Evolutionary conservation across 2,888 invertebrate species (phyloP).

Genomic region (Patella pellucida): DNA sequence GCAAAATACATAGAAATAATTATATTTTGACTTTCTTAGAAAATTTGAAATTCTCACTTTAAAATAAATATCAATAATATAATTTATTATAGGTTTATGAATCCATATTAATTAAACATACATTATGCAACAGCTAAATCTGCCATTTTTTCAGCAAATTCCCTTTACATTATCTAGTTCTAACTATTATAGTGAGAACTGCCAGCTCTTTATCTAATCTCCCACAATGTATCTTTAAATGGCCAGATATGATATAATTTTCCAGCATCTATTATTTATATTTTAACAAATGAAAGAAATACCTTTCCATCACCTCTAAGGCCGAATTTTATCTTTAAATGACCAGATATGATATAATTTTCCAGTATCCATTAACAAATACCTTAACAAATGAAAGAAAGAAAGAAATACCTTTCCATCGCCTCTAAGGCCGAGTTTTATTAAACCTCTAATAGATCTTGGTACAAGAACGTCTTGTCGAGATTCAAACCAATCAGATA

Average conservation of each 20-base stretch:
- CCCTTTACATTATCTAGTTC: too few species aligned
- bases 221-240: conserved; percentile 3
- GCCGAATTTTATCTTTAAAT: conserved; percentile 74
- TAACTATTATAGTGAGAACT: too few species aligned
- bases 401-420: conserved; percentile 66
- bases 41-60: too few species aligned
- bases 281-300: background rate
- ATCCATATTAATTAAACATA: background rate
- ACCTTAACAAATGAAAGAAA: background rate
- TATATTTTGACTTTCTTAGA: too few species aligned
- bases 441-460: conserved; percentile 82
- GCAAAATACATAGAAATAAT: too few species aligned
- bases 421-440: conserved; percentile 76
- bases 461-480: conserved; percentile 77
- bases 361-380: background rate
- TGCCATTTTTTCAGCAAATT: too few species aligned
- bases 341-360: background rate
- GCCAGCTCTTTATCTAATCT: too few species aligned
- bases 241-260: background rate
- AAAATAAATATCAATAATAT: too few species aligned
- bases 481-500: conserved; percentile 76
- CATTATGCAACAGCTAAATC: too few species aligned
- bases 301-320: conserved; percentile 71
- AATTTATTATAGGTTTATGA: conserved; percentile 2
- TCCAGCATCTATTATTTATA: background rate